These are phyloP conservation scores for Lampris megalopsis DNA, from an alignment of 2,113 vertebrate species.

Conservation along the genomic window DNA sequence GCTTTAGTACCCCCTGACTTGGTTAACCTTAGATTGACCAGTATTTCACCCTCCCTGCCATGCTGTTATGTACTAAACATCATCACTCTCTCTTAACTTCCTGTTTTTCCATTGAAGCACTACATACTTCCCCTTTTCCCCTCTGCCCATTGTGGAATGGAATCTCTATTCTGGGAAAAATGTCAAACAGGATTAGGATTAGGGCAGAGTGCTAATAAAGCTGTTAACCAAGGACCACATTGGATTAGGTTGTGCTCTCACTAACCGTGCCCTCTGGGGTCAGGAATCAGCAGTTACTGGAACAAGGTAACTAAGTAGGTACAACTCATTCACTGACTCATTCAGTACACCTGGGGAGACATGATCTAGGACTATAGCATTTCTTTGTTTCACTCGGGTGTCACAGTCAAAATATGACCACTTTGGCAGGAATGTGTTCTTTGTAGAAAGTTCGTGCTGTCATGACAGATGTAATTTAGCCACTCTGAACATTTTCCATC, in stretches of 20 bases:
- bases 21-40: not conserved
- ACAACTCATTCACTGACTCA: conserved; percentile 19
- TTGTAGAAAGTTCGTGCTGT: no score
- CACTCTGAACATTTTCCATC: no score
- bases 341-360: not conserved
- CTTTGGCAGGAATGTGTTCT: no score
- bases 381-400: no score
- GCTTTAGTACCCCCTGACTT: no score
- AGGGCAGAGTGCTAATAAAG: conserved; percentile 59
- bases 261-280: conserved; percentile 21
- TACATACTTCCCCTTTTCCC: conserved; percentile 25
- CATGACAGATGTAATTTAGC: no score
- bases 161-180: conserved; percentile 67
- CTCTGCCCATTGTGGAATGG: conserved; percentile 28
- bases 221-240: conserved; percentile 34
- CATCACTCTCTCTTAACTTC: conserved; percentile 22
- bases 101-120: conserved; percentile 23
- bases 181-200: conserved; percentile 78
- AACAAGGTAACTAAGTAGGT: conserved; percentile 5
- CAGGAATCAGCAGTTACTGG: conserved; percentile 46
- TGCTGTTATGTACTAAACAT: not conserved
- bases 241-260: conserved; percentile 52
- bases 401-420: no score
- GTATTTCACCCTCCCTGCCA: not conserved
- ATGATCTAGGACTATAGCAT: no score